A percentile compares a stretch with the other conserved stretches of the same genome.
phyloP scores from a whole-genome alignment of 1,140 invertebrate genomes.

The Meloidogyne chitwoodi region DNA sequence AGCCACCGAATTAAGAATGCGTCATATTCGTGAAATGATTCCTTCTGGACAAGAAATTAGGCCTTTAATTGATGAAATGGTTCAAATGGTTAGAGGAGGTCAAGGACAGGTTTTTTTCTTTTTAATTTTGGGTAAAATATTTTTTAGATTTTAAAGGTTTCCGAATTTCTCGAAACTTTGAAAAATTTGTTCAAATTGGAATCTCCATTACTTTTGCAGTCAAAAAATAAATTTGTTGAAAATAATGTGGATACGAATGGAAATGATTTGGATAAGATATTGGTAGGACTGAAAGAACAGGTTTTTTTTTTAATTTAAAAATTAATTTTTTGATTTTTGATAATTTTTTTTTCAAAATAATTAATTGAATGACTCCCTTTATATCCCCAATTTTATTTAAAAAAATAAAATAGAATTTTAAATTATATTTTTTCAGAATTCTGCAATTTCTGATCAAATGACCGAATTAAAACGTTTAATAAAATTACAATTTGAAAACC shows the following conservation, averaged over 20 bases:
- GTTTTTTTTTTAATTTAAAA: conserved; percentile 4
- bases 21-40: conserved; percentile 67
- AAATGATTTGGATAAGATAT: not conserved
- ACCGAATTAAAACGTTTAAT: conserved; percentile 44
- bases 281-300: conserved; percentile 40
- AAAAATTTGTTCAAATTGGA: conserved; percentile 33
- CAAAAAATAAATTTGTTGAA: conserved; percentile 16
- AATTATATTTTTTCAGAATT: conserved; percentile 36
- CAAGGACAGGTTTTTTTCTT: conserved; percentile 33
- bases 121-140: not conserved
- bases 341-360: not conserved
- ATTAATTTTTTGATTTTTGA: not conserved
- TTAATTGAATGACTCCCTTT: too few species aligned
- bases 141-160: conserved; percentile 38
- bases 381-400: too few species aligned
- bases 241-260: conserved; percentile 5
- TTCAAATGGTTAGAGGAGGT: conserved; percentile 29
- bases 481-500: conserved; percentile 27
- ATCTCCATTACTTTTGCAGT: conserved; percentile 25
- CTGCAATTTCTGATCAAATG: conserved; percentile 34
- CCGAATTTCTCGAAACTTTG: conserved; percentile 38
- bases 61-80: conserved; percentile 39
- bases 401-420: too few species aligned
- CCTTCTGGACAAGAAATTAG: conserved; percentile 61
- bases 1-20: conserved; percentile 69